Evolutionary conservation across 2,797 vertebrate genomes (phyloP).

Genomic region (Melanotaenia trifasciata): DNA sequence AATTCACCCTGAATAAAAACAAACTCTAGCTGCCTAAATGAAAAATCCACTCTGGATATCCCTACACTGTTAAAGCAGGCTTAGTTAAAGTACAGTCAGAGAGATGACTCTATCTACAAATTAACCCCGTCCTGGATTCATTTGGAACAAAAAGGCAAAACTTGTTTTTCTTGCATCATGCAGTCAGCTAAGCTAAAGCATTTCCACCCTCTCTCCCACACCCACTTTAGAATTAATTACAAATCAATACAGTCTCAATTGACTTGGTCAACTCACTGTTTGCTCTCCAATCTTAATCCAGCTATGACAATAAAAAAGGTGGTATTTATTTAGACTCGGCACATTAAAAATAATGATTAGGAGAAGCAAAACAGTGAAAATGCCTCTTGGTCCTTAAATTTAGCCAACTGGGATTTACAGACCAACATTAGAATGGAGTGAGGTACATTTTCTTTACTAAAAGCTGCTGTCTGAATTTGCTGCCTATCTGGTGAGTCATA

Average conservation of each 20-base stretch:
- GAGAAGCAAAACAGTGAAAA: background rate
- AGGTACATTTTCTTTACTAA: background rate
- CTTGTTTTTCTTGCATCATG: conserved; percentile 44
- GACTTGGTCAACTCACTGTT: conserved; percentile 7
- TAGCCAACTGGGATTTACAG: background rate
- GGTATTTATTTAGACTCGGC: background rate
- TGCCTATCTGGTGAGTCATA: too few relatives aligned
- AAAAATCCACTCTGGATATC: conserved; percentile 41
- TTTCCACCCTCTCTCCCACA: conserved; percentile 29
- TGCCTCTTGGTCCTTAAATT: background rate
- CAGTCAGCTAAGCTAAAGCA: conserved; percentile 29
- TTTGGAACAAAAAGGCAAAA: conserved; percentile 28
- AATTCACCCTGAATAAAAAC: conserved; percentile 33
- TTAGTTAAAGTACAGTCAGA: conserved; percentile 54
- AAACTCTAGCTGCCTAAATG: conserved; percentile 40
- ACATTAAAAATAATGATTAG: background rate
- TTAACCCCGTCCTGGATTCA: conserved; percentile 35
- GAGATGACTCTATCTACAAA: conserved; percentile 40
- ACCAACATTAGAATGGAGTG: background rate
- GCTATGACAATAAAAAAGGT: background rate
- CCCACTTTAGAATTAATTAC: conserved; percentile 43
- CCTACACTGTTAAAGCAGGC: conserved; percentile 20
- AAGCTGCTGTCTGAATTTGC: background rate
- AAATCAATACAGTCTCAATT: conserved; percentile 36
- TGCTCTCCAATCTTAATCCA: background rate